Evolutionary conservation across 2,888 invertebrate species (phyloP), one percentile per base, ranked within the genome.

Genomic region (Ophioninae sp.): DNA sequence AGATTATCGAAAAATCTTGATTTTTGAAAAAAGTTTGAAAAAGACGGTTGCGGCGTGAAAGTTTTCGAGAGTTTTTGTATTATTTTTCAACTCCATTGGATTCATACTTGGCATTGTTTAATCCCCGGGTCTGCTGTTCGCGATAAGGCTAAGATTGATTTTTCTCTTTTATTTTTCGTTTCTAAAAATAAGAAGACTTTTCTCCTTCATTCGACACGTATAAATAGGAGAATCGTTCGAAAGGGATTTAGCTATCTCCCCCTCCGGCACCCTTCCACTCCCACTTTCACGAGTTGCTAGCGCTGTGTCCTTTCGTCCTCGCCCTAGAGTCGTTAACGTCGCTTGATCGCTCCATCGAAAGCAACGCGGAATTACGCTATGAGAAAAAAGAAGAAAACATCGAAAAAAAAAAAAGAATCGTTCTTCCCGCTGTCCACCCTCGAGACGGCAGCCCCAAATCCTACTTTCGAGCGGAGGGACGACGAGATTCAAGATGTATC

Each of bases 251-350:
- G 20, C 51, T 20, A 51, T 44, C 44, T 69, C 69, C 39, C 30
- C 10, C 8, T 59, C 22, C 59, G 13, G 10, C 59, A n/a, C 51
- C 13, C 51, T 44, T 17, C 20, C 30, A 23, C 44, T 59, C 44
- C 39, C 61, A 20, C 39, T 20, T 6, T 56, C 9, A 3, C 39
- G 22, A 39, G 65, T 73, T 23, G 22, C n/a, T 10, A 20, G 61
- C 22, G 63, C 10, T 58, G 20, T 71, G 75, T 77, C 83, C 83
- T 84, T 78, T 71, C 61, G 83, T 56, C 81, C 83, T 84, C 71
- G 78, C 37, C 79, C 30, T 41, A 39, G 61, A 41, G 59, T 58
- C 78, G 78, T 81, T 84, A 79, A 81, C 51, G 71, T 82, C 73
- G 73, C 68, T 30, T 20, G 59, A 79, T 84, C 76, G 58, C 61